phyloP scores from a whole-genome alignment of 2,797 vertebrate genomes.

The Silurus lanzhouensis region DNA sequence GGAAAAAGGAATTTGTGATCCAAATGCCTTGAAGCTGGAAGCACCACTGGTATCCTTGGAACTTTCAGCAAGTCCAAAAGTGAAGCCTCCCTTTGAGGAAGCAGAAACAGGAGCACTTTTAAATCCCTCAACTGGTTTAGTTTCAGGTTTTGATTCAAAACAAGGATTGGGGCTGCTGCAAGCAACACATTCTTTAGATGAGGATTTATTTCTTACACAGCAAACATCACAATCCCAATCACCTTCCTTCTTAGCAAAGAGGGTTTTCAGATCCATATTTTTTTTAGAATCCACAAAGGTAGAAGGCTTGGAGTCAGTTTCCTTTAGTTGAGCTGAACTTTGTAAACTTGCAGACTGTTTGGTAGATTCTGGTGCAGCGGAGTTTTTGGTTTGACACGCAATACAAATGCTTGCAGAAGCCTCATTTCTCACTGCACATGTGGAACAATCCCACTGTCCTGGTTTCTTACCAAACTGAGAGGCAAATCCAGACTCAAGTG shows the following conservation, averaged over 20 bases:
- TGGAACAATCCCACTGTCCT: constrained; percentile 80
- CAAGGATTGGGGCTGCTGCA: constrained; percentile 80
- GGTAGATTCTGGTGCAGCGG: constrained; percentile 33
- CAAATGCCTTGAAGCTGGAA: constrained; percentile 67
- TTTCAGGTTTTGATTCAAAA: constrained; percentile 59
- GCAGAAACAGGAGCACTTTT: constrained; percentile 58
- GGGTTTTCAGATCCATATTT: constrained; percentile 72
- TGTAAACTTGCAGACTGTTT: constrained; percentile 48
- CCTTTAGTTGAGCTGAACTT: constrained; percentile 49
- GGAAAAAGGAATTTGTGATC: constrained; percentile 64
- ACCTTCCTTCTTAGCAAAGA: constrained; percentile 81
- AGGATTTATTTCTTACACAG: constrained; percentile 77
- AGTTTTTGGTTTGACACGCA: constrained; percentile 67
- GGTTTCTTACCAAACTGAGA: constrained; percentile 77
- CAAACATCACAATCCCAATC: constrained; percentile 85
- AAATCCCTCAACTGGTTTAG: constrained; percentile 61
- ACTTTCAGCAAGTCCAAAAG: constrained; percentile 64
- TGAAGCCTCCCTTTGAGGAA: constrained; percentile 55
- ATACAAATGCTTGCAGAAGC: constrained; percentile 72
- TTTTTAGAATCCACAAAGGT: constrained; percentile 48
- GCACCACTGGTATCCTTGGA: constrained; percentile 57
- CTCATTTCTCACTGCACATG: constrained; percentile 78
- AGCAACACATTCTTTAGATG: constrained; percentile 72
- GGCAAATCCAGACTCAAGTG: constrained; percentile 60
- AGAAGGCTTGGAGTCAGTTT: constrained; percentile 64